Evolutionary conservation across 1,140 invertebrate species (phyloP).

Genomic region (Trypoxylus dichotomus): DNA sequence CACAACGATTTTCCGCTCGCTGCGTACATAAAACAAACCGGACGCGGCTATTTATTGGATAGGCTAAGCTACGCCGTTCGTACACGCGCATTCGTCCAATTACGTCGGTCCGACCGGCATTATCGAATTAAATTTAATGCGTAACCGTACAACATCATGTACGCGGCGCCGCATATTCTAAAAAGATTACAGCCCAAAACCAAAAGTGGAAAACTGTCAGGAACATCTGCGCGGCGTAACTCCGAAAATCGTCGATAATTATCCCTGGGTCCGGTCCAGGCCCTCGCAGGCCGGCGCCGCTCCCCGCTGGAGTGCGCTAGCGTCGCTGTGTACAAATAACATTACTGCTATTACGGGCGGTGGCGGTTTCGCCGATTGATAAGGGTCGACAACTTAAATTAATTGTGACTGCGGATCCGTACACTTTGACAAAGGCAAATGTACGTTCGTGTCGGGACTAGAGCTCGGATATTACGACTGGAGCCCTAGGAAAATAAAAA

Average conservation of each 20-base stretch:
- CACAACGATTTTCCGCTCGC: neutral
- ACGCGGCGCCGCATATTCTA: neutral
- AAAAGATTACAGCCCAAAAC: slow-evolving; percentile 9
- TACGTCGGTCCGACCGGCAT: neutral
- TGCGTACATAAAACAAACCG: neutral
- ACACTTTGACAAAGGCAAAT: slow-evolving; percentile 1
- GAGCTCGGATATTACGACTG: too few relatives aligned
- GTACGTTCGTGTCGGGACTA: neutral
- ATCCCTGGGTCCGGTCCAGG: neutral
- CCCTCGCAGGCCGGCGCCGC: neutral
- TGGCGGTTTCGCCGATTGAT: slow-evolving; percentile 12
- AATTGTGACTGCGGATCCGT: slow-evolving; percentile 14
- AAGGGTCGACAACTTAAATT: slow-evolving; percentile 23
- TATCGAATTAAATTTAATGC: slow-evolving; percentile 1
- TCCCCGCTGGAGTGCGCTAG: neutral
- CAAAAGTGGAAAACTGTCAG: slow-evolving; percentile 18
- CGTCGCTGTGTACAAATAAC: slow-evolving; percentile 16
- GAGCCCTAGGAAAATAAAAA: too few relatives aligned
- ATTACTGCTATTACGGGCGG: neutral
- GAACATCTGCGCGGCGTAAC: neutral
- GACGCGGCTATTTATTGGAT: neutral
- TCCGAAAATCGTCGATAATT: slow-evolving; percentile 12
- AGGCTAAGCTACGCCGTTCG: neutral
- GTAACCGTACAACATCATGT: neutral
- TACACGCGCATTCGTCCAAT: neutral